A percentile compares a stretch with the other conserved stretches of the same genome.
phyloP scores from a whole-genome alignment of 2,113 vertebrate species.

The Grammomys dolichurus region DNA sequence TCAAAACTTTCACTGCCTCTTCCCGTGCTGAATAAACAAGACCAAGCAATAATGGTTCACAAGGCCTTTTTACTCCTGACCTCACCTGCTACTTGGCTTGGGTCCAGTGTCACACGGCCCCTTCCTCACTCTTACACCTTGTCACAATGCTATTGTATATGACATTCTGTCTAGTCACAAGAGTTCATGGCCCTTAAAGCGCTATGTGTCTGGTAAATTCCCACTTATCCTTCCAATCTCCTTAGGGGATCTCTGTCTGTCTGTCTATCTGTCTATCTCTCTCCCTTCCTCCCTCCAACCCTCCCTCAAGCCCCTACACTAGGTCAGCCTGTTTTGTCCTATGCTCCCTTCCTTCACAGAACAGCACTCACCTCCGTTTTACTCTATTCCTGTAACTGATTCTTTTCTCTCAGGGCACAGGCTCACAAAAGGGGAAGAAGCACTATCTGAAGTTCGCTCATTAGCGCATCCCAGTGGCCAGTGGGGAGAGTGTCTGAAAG shows the following conservation, averaged over 20 bases:
- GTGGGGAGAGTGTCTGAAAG: neutral
- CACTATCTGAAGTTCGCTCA: neutral
- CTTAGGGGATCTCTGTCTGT: neutral
- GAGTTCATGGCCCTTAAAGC: neutral
- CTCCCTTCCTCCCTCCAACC: fast-evolving
- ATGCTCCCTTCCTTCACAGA: too few relatives aligned
- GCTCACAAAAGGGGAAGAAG: neutral
- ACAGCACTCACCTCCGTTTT: neutral
- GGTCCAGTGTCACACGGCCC: neutral
- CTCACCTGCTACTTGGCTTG: neutral
- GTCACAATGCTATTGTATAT: neutral
- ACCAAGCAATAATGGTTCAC: neutral
- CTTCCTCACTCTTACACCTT: neutral
- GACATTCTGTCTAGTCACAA: neutral
- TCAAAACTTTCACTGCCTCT: slow-evolving; percentile 22
- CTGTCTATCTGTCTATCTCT: too few relatives aligned
- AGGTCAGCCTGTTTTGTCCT: neutral
- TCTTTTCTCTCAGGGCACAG: neutral
- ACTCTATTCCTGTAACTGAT: neutral
- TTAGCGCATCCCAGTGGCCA: neutral
- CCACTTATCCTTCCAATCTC: neutral
- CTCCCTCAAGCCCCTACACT: neutral
- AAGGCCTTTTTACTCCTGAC: neutral
- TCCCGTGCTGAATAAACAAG: neutral
- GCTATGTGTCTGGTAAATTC: neutral